Base-by-base conservation (phyloP, 1,140 invertebrate genomes). In the Leptinotarsa defecta region DNA sequence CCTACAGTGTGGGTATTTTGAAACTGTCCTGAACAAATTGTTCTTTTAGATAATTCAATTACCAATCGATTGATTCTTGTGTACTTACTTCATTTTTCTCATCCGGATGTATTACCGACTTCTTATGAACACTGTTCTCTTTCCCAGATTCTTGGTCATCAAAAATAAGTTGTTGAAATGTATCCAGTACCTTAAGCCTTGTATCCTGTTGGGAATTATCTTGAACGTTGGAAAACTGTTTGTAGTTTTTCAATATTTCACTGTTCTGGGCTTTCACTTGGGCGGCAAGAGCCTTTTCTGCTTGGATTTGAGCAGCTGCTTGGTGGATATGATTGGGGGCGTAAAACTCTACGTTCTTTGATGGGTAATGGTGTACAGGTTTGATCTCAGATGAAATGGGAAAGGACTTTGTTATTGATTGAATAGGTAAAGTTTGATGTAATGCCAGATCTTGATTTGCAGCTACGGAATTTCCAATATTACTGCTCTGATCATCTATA, bases 291-390 rank as follows among this genome's bases (percentile, higher is more conserved):
- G 48, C 61, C 65, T 73, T 73, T 22, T 73, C 72, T n/a, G 72
- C 72, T 48, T 73, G 61, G 19, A 73, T 24, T 52, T 67, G 72
- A 34, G 72, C 63, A 13, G 48, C n/a, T 43, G 48, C 27, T 48
- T 73, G 63, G 22, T 73, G 72, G 8, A 34, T 43, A 52, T 77
- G 76, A 22, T 71, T 64, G 1, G 76, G 76, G 6, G 76, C 76
- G 61, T 77, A 77, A 68, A 27, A 52, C 5, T 68, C 20, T 17
- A 68, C n/a, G 20, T 52, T 48, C 24, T 52, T 74, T 27, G 64
- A 24, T 43, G 22, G 27, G 62, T 64, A 73, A 24, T 63, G 43
- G 27, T n/a, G 71, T 34, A 57, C 52, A 57, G 52, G 52, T n/a
- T 57, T 57, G 43, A 15, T 57, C 20, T 19, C 15, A 17, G 15